These are phyloP conservation scores for Ganaspis brasiliensis DNA, from an alignment of 2,888 invertebrate genomes.

Conservation along the genomic window DNA sequence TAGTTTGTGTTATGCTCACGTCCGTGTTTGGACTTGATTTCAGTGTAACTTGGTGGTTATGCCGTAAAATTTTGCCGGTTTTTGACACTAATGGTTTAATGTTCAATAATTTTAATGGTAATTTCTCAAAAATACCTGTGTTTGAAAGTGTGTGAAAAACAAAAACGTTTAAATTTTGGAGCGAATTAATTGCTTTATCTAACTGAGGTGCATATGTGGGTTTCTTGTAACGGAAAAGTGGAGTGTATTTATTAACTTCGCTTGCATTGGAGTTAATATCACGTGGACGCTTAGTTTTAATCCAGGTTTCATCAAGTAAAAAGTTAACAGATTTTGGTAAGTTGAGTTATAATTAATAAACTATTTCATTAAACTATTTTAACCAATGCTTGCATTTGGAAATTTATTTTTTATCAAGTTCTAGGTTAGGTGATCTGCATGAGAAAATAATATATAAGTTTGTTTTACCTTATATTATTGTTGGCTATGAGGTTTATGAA, in stretches of 20 bases:
- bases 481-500: too few species aligned
- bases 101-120: neutral
- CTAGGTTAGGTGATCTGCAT: conserved; percentile 9
- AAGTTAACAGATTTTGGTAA: conserved; percentile 10
- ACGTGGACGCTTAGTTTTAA: conserved; percentile 18
- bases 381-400: neutral
- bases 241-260: conserved; percentile 25
- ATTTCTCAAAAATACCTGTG: neutral
- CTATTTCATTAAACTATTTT: neutral
- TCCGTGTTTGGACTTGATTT: conserved; percentile 9
- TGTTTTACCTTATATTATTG: too few species aligned
- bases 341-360: neutral
- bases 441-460: neutral
- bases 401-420: conserved; percentile 14
- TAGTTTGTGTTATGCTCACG: conserved; percentile 7
- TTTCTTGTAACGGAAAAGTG: conserved; percentile 12
- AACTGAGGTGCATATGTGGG: conserved; percentile 21
- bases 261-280: conserved; percentile 8
- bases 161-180: neutral
- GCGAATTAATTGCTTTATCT: conserved; percentile 17
- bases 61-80: neutral
- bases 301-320: neutral
- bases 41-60: conserved; percentile 11
- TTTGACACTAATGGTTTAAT: neutral
- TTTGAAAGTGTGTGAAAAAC: conserved; percentile 5